phyloP scores from a whole-genome alignment of 1,140 invertebrate genomes.

The Papilio xuthus region DNA sequence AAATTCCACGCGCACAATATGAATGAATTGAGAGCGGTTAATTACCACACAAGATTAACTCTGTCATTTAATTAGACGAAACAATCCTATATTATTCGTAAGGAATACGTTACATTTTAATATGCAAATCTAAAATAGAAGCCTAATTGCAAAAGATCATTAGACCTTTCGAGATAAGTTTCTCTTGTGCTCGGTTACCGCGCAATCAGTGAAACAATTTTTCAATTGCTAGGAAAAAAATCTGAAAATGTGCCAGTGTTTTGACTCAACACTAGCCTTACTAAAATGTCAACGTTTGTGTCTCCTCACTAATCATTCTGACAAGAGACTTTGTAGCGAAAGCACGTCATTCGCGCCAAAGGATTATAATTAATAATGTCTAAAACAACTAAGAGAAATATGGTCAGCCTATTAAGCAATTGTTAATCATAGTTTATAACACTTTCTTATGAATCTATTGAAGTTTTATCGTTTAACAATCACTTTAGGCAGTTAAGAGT shows the following conservation, averaged over 20 bases:
- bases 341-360: no score
- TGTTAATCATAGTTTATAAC: background rate
- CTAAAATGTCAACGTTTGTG: no score
- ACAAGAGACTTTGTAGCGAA: no score
- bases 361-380: no score
- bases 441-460: background rate
- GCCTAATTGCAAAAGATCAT: background rate
- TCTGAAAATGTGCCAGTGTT: no score
- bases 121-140: background rate
- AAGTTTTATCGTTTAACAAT: background rate
- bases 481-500: background rate
- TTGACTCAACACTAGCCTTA: no score
- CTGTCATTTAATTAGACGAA: conserved; percentile 18
- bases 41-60: conserved; percentile 18
- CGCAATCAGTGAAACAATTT: background rate
- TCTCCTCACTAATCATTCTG: no score
- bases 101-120: background rate
- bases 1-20: conserved; percentile 30
- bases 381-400: no score
- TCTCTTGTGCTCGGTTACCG: background rate
- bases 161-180: background rate
- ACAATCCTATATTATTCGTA: background rate
- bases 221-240: no score
- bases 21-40: conserved; percentile 27
- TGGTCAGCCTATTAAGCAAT: background rate